Evolutionary conservation across 2,888 invertebrate species (phyloP).

Genomic region (Actias luna): DNA sequence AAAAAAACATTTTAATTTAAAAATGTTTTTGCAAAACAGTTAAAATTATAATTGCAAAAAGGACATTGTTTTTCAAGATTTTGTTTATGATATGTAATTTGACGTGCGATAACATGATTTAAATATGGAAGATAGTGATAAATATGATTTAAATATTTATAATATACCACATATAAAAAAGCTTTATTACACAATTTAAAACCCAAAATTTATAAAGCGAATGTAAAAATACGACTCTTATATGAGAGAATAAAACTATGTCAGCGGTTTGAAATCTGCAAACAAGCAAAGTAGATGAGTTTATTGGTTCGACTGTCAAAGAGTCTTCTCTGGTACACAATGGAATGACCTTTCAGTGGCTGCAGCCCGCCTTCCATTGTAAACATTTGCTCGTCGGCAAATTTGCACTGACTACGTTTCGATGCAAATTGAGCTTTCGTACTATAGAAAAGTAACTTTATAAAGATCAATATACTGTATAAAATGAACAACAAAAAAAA

Average conservation of each 20-base stretch:
- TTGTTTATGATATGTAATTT: too few species aligned
- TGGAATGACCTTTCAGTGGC: conserved; percentile 26
- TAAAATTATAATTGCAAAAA: too few species aligned
- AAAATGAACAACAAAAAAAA: too few species aligned
- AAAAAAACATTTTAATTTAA: too few species aligned
- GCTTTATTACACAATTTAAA: too few species aligned
- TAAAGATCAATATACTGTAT: too few species aligned
- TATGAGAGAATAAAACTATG: not conserved
- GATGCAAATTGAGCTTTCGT: conserved; percentile 33
- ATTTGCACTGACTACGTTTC: conserved; percentile 34
- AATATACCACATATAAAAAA: too few species aligned
- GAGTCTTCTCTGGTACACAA: conserved; percentile 2
- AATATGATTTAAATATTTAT: too few species aligned
- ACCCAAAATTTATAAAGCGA: not conserved
- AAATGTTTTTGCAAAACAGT: too few species aligned
- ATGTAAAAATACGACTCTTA: not conserved
- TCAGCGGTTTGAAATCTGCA: not conserved
- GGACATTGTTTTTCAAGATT: too few species aligned
- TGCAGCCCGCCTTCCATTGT: conserved; percentile 23
- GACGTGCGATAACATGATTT: too few species aligned
- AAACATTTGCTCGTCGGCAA: conserved; percentile 41
- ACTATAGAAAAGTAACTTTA: conserved; percentile 13
- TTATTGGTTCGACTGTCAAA: conserved; percentile 12
- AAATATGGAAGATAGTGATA: too few species aligned
- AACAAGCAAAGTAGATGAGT: conserved; percentile 1